Conservation (phyloP, 2,797 vertebrate genomes). For the Coregonus ussuriensis region DNA sequence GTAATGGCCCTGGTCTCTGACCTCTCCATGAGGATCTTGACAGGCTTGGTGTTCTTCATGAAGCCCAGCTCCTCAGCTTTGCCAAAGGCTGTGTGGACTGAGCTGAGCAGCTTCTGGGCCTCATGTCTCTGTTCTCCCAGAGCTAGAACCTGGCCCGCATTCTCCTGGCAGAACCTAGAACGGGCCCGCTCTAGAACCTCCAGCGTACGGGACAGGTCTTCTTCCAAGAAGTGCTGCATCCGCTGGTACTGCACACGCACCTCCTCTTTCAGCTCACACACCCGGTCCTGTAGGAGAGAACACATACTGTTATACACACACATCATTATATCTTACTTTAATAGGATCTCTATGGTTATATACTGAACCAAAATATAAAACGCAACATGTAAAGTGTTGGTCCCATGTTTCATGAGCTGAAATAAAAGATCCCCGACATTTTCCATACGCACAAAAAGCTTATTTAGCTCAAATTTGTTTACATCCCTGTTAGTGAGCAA, state of each 20-base stretch:
- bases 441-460: too few relatives aligned
- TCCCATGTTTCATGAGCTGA: too few relatives aligned
- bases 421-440: too few relatives aligned
- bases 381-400: too few relatives aligned
- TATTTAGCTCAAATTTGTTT: too few relatives aligned
- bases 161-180: conserved; percentile 97
- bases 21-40: conserved; percentile 98
- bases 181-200: conserved; percentile 96
- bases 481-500: too few relatives aligned
- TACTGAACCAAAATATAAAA: too few relatives aligned
- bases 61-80: conserved; percentile 98
- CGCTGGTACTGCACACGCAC: conserved; percentile 97
- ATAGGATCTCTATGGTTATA: too few relatives aligned
- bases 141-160: conserved; percentile 90
- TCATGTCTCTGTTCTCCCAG: conserved; percentile 96
- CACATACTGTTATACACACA: not conserved
- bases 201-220: conserved; percentile 93
- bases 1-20: conserved; percentile 61
- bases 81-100: conserved; percentile 94
- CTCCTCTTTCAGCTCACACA: conserved; percentile 96
- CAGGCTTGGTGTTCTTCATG: conserved; percentile 99
- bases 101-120: conserved; percentile 96
- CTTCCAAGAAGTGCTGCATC: conserved; percentile 97
- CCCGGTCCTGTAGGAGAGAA: conserved; percentile 82
- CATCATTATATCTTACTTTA: too few relatives aligned